These are phyloP conservation scores for Toxostoma redivivum DNA, from an alignment of 2,113 vertebrate species.

Conservation along the genomic window DNA sequence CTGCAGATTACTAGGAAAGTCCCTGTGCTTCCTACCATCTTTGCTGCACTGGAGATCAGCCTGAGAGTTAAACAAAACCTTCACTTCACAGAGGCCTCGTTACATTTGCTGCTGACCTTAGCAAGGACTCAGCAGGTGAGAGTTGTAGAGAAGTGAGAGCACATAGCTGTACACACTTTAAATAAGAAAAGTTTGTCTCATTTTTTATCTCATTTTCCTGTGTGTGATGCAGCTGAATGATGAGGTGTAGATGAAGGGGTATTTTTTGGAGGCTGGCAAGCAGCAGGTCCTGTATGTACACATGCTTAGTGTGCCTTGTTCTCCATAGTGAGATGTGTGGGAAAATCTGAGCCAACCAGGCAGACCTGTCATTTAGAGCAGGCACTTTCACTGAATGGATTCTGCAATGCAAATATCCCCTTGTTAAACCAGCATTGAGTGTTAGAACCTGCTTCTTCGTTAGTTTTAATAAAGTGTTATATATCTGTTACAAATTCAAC, in stretches of 20 bases:
- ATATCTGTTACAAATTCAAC: neutral
- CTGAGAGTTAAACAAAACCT: constrained; percentile 92
- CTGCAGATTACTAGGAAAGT: constrained; percentile 86
- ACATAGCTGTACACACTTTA: neutral
- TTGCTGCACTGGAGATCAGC: constrained; percentile 89
- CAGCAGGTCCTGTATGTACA: neutral
- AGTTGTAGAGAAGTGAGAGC: neutral
- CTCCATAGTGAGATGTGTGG: neutral
- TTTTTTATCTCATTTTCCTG: neutral
- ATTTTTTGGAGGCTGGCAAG: neutral
- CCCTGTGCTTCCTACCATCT: constrained; percentile 87
- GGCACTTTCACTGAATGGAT: neutral
- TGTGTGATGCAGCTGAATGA: neutral
- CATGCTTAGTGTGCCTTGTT: neutral
- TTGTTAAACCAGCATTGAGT: neutral
- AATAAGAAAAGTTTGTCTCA: neutral
- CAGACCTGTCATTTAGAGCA: neutral
- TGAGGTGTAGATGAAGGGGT: neutral
- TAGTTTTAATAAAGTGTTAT: neutral
- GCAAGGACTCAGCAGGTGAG: constrained; percentile 92
- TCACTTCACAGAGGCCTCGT: constrained; percentile 89
- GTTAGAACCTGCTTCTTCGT: neutral
- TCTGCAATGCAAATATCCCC: neutral
- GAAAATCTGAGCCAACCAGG: neutral
- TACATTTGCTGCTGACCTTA: constrained; percentile 92